Conservation (phyloP, 1,140 invertebrate species). For the Drosophila athabasca region DNA sequence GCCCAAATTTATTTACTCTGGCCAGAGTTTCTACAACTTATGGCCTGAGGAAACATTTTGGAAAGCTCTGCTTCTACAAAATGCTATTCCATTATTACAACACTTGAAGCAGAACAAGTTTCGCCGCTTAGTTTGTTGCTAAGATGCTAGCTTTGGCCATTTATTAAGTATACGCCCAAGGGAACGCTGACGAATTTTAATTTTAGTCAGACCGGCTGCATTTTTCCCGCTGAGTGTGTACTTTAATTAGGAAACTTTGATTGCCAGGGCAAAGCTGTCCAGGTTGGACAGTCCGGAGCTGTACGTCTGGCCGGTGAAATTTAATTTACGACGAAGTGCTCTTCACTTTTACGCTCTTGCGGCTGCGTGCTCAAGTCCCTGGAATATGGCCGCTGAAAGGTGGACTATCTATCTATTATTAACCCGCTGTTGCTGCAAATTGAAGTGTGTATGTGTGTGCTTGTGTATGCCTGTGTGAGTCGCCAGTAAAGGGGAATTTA, state of each 20-base stretch:
- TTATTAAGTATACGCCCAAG: too few species aligned
- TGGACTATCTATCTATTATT: slow-evolving; percentile 1
- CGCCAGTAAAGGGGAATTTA: slow-evolving; percentile 42
- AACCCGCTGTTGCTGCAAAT: slow-evolving; percentile 9
- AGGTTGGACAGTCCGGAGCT: slow-evolving; percentile 13
- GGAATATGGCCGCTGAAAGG: slow-evolving; percentile 26
- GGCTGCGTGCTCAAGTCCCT: slow-evolving; percentile 41
- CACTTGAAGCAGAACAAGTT: too few species aligned
- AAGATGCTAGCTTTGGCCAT: slow-evolving; percentile 7
- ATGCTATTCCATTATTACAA: not conserved
- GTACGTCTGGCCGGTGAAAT: slow-evolving; percentile 9
- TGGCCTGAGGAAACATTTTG: not conserved
- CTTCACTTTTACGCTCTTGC: slow-evolving; percentile 11
- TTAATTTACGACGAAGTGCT: slow-evolving; percentile 31
- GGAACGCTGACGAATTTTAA: slow-evolving; percentile 1
- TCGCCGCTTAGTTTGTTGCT: slow-evolving; percentile 6
- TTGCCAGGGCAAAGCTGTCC: slow-evolving; percentile 42
- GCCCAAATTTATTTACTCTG: too few species aligned
- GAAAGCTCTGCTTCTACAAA: not conserved
- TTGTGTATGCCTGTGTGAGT: slow-evolving; percentile 2
- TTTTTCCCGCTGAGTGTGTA: slow-evolving; percentile 16
- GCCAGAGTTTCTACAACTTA: not conserved
- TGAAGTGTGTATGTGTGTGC: not conserved
- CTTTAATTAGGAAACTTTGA: slow-evolving; percentile 65
- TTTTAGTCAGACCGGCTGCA: slow-evolving; percentile 48